A percentile compares a stretch with the other conserved stretches of the same genome.
Evolutionary conservation across 2,113 vertebrate species (phyloP).

Genomic region (Siniperca knerii): DNA sequence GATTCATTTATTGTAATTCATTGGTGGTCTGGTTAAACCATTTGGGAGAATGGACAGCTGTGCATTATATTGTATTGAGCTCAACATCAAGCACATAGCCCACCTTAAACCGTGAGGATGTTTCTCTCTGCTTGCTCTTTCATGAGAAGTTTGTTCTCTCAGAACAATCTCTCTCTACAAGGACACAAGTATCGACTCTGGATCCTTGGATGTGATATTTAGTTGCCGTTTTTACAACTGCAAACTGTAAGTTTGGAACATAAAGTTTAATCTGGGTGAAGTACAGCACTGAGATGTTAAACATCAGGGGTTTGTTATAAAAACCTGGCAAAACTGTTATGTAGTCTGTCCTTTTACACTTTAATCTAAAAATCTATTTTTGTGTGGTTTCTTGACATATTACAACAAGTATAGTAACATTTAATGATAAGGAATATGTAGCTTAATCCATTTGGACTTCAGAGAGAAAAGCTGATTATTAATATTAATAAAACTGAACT

Average conservation of each 20-base stretch:
- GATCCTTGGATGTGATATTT: constrained; percentile 23
- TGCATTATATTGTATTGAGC: constrained; percentile 22
- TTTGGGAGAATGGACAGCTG: background rate
- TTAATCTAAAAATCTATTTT: background rate
- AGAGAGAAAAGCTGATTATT: background rate
- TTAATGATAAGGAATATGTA: background rate
- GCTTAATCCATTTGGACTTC: background rate
- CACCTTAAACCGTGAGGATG: background rate
- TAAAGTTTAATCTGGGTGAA: constrained; percentile 9
- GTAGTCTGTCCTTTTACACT: constrained; percentile 1
- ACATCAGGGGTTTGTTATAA: constrained; percentile 15
- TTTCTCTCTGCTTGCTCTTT: constrained; percentile 28
- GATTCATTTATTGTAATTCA: background rate
- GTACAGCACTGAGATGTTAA: background rate
- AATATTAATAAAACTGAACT: background rate
- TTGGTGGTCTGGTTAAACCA: background rate
- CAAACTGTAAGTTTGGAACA: constrained; percentile 1
- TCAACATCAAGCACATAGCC: constrained; percentile 19
- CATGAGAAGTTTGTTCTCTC: constrained; percentile 39
- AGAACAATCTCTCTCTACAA: background rate
- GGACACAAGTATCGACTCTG: constrained; percentile 5
- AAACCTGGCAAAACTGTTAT: background rate
- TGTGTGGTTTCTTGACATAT: background rate
- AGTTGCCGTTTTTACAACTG: background rate
- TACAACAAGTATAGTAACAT: background rate